Evolutionary conservation across 1,140 invertebrate genomes (phyloP).

Genomic region (Melipona quadrifasciata): DNA sequence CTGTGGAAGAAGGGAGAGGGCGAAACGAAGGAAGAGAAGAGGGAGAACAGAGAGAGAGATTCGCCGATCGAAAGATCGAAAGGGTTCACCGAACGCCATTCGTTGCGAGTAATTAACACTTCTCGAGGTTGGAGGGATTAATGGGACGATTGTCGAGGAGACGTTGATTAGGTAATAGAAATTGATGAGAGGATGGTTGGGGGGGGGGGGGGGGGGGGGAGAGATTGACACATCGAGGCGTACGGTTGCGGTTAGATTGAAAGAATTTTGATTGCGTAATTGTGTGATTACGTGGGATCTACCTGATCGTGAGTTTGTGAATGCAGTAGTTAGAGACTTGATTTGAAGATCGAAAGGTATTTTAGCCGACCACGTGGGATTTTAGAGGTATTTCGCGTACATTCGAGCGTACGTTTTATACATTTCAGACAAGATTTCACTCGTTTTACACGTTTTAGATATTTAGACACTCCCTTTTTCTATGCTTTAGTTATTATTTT

Average conservation of each 20-base stretch:
- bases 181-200: neutral
- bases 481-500: too few relatives aligned
- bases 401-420: too few relatives aligned
- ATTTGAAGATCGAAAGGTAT: too few relatives aligned
- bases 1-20: too few relatives aligned
- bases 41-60: neutral
- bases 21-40: too few relatives aligned
- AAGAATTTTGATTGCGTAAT: neutral
- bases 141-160: conserved; percentile 4
- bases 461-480: too few relatives aligned
- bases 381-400: too few relatives aligned
- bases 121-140: neutral
- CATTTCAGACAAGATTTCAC: too few relatives aligned
- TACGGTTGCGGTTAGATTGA: neutral
- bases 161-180: neutral
- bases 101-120: conserved; percentile 2
- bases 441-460: too few relatives aligned
- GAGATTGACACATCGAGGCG: neutral
- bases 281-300: neutral
- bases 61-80: neutral
- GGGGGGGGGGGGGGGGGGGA: neutral
- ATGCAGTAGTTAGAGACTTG: neutral
- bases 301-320: neutral
- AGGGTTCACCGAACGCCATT: neutral
- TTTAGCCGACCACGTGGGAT: too few relatives aligned